Percentiles rank a stretch among this genome's conserved stretches.
phyloP scores from a whole-genome alignment of 1,140 invertebrate species.

The Daktulosphaira vitifoliae region DNA sequence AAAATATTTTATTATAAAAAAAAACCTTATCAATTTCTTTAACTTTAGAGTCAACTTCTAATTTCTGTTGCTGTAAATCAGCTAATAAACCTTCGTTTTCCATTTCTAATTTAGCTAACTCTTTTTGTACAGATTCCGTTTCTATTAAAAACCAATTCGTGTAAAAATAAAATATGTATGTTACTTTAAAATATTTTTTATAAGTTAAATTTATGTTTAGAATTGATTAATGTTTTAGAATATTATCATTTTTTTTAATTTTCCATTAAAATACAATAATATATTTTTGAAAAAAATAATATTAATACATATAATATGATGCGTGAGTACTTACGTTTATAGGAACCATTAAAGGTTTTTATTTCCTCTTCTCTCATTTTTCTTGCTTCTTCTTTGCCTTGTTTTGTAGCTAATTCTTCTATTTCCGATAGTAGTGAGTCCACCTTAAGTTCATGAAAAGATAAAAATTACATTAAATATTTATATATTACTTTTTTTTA shows the following conservation, averaged over 20 bases:
- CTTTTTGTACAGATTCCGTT: constrained; percentile 31
- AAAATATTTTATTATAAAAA: constrained; percentile 2
- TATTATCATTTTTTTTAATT: too few relatives aligned
- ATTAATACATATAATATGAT: too few relatives aligned
- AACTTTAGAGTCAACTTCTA: constrained; percentile 38
- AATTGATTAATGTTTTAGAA: too few relatives aligned
- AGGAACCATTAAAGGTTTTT: background rate
- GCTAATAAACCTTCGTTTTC: constrained; percentile 39
- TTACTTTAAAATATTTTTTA: background rate
- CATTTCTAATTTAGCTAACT: constrained; percentile 38
- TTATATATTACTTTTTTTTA: background rate
- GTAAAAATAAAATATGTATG: background rate
- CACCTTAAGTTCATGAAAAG: constrained; percentile 7
- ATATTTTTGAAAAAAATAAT: too few relatives aligned
- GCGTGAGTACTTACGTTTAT: too few relatives aligned
- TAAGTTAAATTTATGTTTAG: background rate
- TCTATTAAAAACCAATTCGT: too few relatives aligned
- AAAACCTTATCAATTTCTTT: constrained; percentile 45
- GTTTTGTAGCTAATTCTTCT: constrained; percentile 29
- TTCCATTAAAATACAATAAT: too few relatives aligned
- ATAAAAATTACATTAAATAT: background rate
- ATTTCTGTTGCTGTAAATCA: constrained; percentile 39
- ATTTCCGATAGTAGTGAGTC: constrained; percentile 29
- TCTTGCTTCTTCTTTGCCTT: constrained; percentile 33
- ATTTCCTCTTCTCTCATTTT: background rate